Percentiles rank a stretch among this genome's conserved stretches.
Evolutionary conservation across 2,888 invertebrate species (phyloP).

Genomic region (Argyresthia albistria): DNA sequence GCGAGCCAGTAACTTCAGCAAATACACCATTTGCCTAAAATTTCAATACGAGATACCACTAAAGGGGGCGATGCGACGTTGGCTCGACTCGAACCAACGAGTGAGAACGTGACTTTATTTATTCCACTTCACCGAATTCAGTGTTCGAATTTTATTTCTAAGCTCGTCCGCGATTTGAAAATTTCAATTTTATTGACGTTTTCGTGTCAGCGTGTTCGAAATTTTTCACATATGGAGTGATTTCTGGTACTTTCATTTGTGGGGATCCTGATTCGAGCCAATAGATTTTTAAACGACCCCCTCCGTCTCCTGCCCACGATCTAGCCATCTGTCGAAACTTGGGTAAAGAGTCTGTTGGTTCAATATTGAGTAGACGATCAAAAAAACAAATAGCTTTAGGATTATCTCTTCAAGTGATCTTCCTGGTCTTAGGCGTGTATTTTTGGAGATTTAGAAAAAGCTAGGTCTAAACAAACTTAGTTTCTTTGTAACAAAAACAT

Average conservation of each 20-base stretch:
- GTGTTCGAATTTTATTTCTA: slow-evolving; percentile 31
- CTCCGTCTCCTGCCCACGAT: too few relatives aligned
- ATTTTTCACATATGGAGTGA: neutral
- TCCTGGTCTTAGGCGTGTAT: too few relatives aligned
- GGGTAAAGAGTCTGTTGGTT: neutral
- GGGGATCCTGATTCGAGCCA: too few relatives aligned
- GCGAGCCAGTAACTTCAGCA: slow-evolving; percentile 19
- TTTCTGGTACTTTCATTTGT: neutral
- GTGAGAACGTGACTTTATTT: slow-evolving; percentile 38
- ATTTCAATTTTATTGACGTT: neutral
- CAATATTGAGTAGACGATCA: too few relatives aligned
- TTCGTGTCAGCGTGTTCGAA: neutral
- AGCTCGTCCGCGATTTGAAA: slow-evolving; percentile 22
- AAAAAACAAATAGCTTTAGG: too few relatives aligned
- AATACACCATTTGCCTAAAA: slow-evolving; percentile 33
- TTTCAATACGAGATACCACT: slow-evolving; percentile 36
- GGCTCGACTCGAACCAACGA: slow-evolving; percentile 17
- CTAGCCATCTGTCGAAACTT: too few relatives aligned
- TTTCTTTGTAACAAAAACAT: too few relatives aligned
- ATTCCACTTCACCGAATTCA: slow-evolving; percentile 26
- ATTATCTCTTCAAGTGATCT: too few relatives aligned
- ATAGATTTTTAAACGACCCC: too few relatives aligned
- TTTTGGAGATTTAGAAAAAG: too few relatives aligned
- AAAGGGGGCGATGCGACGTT: slow-evolving; percentile 19
- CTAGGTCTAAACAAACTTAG: too few relatives aligned